A percentile compares a stretch with the other conserved stretches of the same genome.
phyloP scores from a whole-genome alignment of 2,888 invertebrate species.

The Cephus spinipes region DNA sequence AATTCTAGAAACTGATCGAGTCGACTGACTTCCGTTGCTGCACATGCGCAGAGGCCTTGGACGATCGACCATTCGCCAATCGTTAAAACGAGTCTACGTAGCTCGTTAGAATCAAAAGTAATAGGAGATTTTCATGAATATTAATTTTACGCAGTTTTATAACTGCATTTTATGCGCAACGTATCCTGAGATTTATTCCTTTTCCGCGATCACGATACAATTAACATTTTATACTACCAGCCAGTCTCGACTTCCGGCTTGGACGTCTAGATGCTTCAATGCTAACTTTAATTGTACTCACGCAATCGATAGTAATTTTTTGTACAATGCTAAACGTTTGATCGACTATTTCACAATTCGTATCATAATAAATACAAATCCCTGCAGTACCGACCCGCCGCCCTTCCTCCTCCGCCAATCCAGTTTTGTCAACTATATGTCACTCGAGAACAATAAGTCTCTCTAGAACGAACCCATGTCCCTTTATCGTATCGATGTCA shows the following conservation, averaged over 20 bases:
- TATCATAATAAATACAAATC: neutral
- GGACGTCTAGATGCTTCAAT: neutral
- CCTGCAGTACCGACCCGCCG: neutral
- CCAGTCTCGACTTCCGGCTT: neutral
- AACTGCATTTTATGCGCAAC: neutral
- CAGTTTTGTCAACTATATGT: neutral
- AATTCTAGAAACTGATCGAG: neutral
- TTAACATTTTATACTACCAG: neutral
- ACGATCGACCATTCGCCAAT: conserved; percentile 4
- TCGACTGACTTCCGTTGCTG: neutral
- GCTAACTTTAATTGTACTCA: neutral
- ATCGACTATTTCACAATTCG: neutral
- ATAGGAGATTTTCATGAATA: neutral
- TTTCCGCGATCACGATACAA: neutral
- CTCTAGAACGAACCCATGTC: neutral
- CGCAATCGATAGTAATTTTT: neutral
- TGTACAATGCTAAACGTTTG: neutral
- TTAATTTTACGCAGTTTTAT: neutral
- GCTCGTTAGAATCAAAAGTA: neutral
- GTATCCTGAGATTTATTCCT: neutral
- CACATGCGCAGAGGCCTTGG: neutral
- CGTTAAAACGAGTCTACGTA: neutral
- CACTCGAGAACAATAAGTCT: neutral
- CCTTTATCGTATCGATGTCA: neutral
- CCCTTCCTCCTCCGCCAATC: neutral